Conservation (phyloP, 2,797 vertebrate genomes). For the Melopsittacus undulatus region DNA sequence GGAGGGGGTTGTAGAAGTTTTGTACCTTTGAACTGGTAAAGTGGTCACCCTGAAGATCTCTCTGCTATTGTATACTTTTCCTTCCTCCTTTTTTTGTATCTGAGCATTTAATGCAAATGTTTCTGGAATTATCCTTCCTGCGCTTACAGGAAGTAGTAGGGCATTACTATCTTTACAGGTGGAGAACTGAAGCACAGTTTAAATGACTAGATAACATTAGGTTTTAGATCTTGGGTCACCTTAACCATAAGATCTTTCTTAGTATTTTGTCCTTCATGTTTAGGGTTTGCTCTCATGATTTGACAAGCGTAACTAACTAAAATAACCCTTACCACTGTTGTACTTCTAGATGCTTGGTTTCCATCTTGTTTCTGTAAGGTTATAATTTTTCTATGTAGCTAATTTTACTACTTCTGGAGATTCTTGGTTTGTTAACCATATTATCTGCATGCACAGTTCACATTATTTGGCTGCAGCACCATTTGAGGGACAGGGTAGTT, state of each 20-base stretch:
- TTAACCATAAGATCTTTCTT: not conserved
- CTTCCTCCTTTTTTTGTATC: not conserved
- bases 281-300: not conserved
- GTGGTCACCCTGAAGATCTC: not conserved
- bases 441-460: not conserved
- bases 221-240: not conserved
- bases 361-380: not conserved
- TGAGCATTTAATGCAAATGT: not conserved
- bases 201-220: not conserved
- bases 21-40: not conserved
- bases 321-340: not conserved
- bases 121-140: not conserved
- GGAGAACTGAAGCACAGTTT: not conserved
- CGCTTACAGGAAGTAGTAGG: not conserved
- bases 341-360: not conserved
- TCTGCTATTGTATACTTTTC: not conserved
- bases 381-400: not conserved
- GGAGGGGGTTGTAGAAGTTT: not conserved
- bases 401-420: not conserved
- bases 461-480: not conserved
- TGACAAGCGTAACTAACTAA: not conserved
- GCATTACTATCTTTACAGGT: not conserved
- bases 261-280: not conserved
- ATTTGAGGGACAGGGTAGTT: not conserved
- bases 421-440: not conserved